Base-by-base conservation (phyloP, 2,888 invertebrate species). In the Anoplius nigerrimus region DNA sequence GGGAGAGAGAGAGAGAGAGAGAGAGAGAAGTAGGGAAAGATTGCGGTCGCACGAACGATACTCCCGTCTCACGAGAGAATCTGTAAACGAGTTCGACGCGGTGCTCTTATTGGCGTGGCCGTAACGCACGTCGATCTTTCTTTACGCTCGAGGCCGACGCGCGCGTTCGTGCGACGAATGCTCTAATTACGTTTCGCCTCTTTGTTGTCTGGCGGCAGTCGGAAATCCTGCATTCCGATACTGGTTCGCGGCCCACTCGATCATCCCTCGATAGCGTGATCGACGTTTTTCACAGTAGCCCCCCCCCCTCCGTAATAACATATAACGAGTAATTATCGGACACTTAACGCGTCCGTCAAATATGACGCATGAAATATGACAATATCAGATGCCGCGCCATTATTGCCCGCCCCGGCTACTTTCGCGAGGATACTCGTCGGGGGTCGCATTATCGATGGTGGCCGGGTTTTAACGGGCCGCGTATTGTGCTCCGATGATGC, bases 131-230 rank as follows among this genome's bases (percentile, higher is more conserved):
- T 62, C 60, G 59, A 68, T 70, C 57, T 18, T 56, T 62, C 56
- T 66, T 55, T 52, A 21, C 13, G 52, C 34, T 53, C 51, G 27
- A 51, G 55, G 45, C 46, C 48, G 43, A 42, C 27, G 58, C 54
- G 58, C 54, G 27, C 55, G 51, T 43, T 62, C 61, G 61, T 62
- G 60, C 52, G 60, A 65, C 71, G 71, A 71, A 75, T 67, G 71
- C 61, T 54, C 75, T 60, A 75, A 73, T 73, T 75, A 62, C 56
- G 42, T 52, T 43, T 43, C 54, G 52, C 57, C 60, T 52, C 62
- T 43, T 34, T 55, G 27, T n/a, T 22, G 22, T 53, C 21, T 24
- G 22, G 53, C 24, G 21, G 22, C 15, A 11, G 20, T 48, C 18
- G 48, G 20, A 48, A 48, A 20, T 48, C 1, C 34, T 34, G 34